Evolutionary conservation across 2,797 vertebrate genomes (phyloP), one percentile per base, ranked within the genome.

Genomic region (Girardinus metallicus): DNA sequence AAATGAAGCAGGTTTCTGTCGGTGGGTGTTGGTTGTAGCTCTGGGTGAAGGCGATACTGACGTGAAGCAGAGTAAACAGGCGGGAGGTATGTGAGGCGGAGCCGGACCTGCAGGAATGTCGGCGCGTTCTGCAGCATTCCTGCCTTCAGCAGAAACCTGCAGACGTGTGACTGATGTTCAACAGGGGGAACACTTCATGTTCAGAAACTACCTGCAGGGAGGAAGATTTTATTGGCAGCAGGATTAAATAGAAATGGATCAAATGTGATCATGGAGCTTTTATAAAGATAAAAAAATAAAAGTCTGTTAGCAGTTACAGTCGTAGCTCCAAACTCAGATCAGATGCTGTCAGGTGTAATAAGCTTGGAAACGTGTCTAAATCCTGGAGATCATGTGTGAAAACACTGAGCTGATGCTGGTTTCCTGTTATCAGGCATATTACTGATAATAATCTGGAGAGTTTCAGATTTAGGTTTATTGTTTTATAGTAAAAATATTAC

Each of bases 41-140:
- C 29, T 62, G 77, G 23, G 8, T 70, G 51, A 49, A 1, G 18
- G 29, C 26, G 84, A 86, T 5, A 82, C 44, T 21, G 47, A 60
- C 41, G 57, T 4, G 57, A 53, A 68, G 5, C 46, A 18, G 81
- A 23, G 87, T 73, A 77, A 90, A 90, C 85, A 80, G 77, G 84
- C 66, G 0, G 39, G 49, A 85, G 83, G 85, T 75, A 83, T 90
- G 80, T 80, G 84, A 78, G 86, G 90, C 0, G 85, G 90, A 85
- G 88, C 9, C 80, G 73, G 76, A 53, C 76, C 74, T 85, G 1
- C 60, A 91, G 90, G 93, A 93, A 93, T 92, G 89, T 89, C 82
- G 71, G 46, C 68, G 0, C 80, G 91, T 88, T 90, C 74, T 82
- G 84, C 87, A 1, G 83, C 92, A 93, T 93, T 93, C 92, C 90